Base-by-base conservation (phyloP, 2,888 invertebrate species). In the Drosophila ezoana region DNA sequence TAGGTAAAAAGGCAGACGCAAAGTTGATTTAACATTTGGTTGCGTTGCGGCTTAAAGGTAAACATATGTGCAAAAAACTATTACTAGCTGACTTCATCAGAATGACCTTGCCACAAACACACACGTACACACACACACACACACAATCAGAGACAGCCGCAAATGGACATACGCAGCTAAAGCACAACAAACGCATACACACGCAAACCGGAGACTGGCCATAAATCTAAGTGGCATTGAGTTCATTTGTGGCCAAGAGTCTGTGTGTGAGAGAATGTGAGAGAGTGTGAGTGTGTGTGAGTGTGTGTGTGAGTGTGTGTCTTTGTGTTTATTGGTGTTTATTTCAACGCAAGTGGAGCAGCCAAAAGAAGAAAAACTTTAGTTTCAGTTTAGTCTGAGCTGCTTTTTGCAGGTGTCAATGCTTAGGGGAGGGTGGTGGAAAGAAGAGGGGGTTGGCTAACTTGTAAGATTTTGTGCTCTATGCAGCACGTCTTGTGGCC, bases 221-320 rank as follows among this genome's bases (percentile, higher is more conserved):
- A 76, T 76, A 76, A 76, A 73, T 76, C 69, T 64, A 76, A 72
- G 61, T 73, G 76, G 73, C 68, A 76, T 75, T 75, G 64, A 67
- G 64, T 63, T 78, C 60, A 75, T 61, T 68, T 72, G 53, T 49
- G 57, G 54, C 52, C 40, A 10, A 59, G 37, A 33, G 38, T 28
- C 8, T 37, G 13, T 35, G 33, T 13, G 41, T 16, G 8, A 32
- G 18, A 16, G 4, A 10, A 14, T 28, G 44, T 11, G 16, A 5
- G 14, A 10, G 38, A 10, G n/a, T 10, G 13, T 23, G n/a, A n/a
- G 5, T 4, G 13, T 1, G 2, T 9, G 2, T 32, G 9, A 38
- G 9, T 23, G 5, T 4, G 13, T 1, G 2, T 9, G 2, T 32
- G 9, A 38, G 9, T 14, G 28, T 28, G 28, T 28, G 28, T 28